These are phyloP conservation scores for Drosophila greeni DNA, from an alignment of 2,888 invertebrate species.

Conservation along the genomic window DNA sequence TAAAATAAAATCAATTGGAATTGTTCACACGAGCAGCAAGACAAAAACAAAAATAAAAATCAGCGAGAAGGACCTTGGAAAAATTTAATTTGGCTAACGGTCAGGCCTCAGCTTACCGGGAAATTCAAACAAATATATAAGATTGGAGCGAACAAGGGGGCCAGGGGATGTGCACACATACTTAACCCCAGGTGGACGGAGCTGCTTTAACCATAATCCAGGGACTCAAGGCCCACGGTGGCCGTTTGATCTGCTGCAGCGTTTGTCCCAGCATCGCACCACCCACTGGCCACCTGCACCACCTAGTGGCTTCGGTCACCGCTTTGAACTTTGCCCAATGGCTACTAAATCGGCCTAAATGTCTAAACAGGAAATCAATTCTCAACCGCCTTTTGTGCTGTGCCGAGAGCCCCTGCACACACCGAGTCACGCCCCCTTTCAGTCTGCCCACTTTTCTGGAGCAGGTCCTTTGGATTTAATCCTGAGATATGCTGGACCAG, in stretches of 20 bases:
- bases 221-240: constrained; percentile 42
- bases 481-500: constrained; percentile 39
- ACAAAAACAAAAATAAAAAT: constrained; percentile 26
- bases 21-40: constrained; percentile 35
- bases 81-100: constrained; percentile 23
- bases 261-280: constrained; percentile 7
- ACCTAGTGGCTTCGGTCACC: constrained; percentile 10
- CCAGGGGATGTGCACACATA: constrained; percentile 23
- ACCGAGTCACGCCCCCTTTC: constrained; percentile 12
- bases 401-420: background rate
- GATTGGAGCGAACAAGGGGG: constrained; percentile 24
- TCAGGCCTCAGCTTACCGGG: constrained; percentile 27
- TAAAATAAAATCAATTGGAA: constrained; percentile 60
- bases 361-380: constrained; percentile 71
- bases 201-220: constrained; percentile 51
- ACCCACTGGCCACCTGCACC: constrained; percentile 10
- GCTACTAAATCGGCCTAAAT: constrained; percentile 62
- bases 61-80: background rate
- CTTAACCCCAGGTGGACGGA: constrained; percentile 35
- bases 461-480: constrained; percentile 23
- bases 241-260: constrained; percentile 62
- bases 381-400: constrained; percentile 60
- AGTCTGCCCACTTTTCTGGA: constrained; percentile 26
- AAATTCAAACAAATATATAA: constrained; percentile 43
- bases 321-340: constrained; percentile 47